Base-by-base conservation (phyloP, 2,888 invertebrate genomes). In the Scaptomyza flava region DNA sequence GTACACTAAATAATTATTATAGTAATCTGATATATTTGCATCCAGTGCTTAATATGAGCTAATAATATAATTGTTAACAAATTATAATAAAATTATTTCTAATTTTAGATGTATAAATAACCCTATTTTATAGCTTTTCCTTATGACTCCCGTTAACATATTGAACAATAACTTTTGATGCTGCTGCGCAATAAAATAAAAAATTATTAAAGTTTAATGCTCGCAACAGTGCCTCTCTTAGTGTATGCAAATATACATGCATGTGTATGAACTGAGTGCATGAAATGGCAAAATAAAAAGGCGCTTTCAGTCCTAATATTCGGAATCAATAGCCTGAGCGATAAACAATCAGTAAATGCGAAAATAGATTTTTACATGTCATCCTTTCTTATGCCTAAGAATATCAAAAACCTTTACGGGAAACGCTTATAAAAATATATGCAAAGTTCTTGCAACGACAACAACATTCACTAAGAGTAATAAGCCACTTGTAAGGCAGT, bases 401-500 rank as follows among this genome's bases (percentile, higher is more conserved):
- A 69, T 62, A 60, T 50, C 52, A 41, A 58, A 69, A 61, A 41
- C 9, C 36, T 47, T 36, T 50, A 27, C 36, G 20, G 38, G 52
- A 65, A 62, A 58, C 54, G 51, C 54, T 79, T 52, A 66, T 70
- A 68, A 52, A 78, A 77, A 85, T 77, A 87, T 78, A 78, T 85
- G 83, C 75, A 87, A 87, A 80, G 80, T 77, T 75, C 69, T 62
- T 61, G 63, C 70, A 50, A 50, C 52, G 64, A 56, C 69, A 57
- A 67, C 57, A 71, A 68, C 85, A 74, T 72, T 67, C 73, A 77
- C 83, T 86, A 86, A 82, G 72, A 68, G 76, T 82, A 87, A 87
- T 85, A 80, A 85, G 88, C 84, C 88, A 86, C 81, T 88, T 88
- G 88, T 83, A 79, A 85, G 78, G 73, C 82, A 58, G 50, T 61